phyloP scores from a whole-genome alignment of 2,888 invertebrate genomes.

The Sialis lutaria region DNA sequence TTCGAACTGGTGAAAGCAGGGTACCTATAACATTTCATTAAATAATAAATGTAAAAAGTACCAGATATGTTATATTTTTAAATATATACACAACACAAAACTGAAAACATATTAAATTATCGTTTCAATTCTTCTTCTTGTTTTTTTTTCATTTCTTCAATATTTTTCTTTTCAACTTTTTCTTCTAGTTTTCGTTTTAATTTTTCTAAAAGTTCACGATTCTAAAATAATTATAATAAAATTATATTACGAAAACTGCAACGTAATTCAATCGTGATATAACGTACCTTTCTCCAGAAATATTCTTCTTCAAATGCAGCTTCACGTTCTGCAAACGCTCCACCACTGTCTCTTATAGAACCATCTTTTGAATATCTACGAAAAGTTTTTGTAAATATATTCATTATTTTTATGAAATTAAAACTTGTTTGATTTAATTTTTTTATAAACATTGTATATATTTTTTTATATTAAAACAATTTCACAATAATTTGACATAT shows the following conservation, averaged over 20 bases:
- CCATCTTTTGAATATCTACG: no score
- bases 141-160: not conserved
- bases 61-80: no score
- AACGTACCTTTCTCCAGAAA: constrained; percentile 10
- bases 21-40: constrained; percentile 25
- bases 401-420: no score
- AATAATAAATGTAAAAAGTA: no score
- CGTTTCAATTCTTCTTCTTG: not conserved
- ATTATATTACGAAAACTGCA: not conserved
- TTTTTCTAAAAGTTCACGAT: constrained; percentile 4
- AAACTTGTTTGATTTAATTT: no score
- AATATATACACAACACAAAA: no score
- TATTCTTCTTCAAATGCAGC: constrained; percentile 12
- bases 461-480: not conserved
- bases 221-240: constrained; percentile 2
- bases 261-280: not conserved
- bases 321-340: constrained; percentile 8
- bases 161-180: not conserved
- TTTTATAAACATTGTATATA: no score
- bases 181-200: constrained; percentile 4
- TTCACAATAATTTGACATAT: not conserved
- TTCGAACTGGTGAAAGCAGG: constrained; percentile 77
- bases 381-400: no score
- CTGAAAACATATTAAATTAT: no score
- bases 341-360: no score